A percentile compares a stretch with the other conserved stretches of the same genome.
phyloP scores from a whole-genome alignment of 2,888 invertebrate species.

The Drosophila yooni region DNA sequence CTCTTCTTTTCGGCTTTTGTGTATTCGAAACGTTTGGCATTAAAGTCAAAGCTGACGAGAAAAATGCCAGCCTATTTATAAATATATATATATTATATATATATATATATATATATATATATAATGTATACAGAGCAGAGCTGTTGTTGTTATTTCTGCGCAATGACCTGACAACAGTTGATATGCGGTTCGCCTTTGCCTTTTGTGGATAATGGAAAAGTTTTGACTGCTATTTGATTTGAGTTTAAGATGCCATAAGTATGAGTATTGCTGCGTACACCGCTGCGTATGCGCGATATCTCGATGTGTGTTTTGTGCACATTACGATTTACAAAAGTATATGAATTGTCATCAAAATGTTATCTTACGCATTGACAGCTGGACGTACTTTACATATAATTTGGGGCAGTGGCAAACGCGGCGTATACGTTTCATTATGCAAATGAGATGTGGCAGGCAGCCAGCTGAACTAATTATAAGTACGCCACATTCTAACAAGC shows the following conservation, averaged over 20 bases:
- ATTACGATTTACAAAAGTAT: slow-evolving; percentile 17
- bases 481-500: slow-evolving; percentile 66
- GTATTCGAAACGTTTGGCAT: slow-evolving; percentile 68
- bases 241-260: slow-evolving; percentile 56
- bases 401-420: slow-evolving; percentile 29
- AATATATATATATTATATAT: slow-evolving; percentile 35
- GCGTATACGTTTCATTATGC: slow-evolving; percentile 67
- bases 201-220: slow-evolving; percentile 75
- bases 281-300: slow-evolving; percentile 66
- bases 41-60: slow-evolving; percentile 63
- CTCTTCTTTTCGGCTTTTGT: slow-evolving; percentile 50
- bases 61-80: slow-evolving; percentile 76
- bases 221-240: slow-evolving; percentile 80
- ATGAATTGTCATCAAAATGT: slow-evolving; percentile 45
- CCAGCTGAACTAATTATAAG: slow-evolving; percentile 70
- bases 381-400: slow-evolving; percentile 27
- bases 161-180: slow-evolving; percentile 69
- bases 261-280: slow-evolving; percentile 24
- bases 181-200: slow-evolving; percentile 68
- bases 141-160: slow-evolving; percentile 37
- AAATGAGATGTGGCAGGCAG: slow-evolving; percentile 50
- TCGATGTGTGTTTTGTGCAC: slow-evolving; percentile 6
- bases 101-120: neutral
- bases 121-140: neutral
- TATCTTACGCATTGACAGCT: slow-evolving; percentile 64